A percentile compares a stretch with the other conserved stretches of the same genome.
Evolutionary conservation across 1,140 invertebrate genomes (phyloP).

Genomic region (Zaprionus gabonicus): DNA sequence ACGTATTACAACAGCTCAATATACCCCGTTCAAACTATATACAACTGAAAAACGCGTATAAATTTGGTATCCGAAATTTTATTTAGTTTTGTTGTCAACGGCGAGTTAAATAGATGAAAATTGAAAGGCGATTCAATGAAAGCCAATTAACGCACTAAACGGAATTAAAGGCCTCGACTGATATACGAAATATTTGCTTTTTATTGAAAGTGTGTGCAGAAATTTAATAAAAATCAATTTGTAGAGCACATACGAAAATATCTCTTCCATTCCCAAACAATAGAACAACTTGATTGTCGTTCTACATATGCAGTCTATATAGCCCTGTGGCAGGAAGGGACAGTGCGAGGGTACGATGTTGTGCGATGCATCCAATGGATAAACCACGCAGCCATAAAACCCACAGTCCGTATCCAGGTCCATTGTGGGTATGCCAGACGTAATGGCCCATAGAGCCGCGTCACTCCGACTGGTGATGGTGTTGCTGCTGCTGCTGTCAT

Average conservation of each 20-base stretch:
- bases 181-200: slow-evolving; percentile 31
- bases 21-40: neutral
- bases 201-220: slow-evolving; percentile 68
- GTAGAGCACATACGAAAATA: neutral
- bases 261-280: slow-evolving; percentile 5
- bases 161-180: slow-evolving; percentile 46
- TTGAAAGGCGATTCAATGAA: slow-evolving; percentile 71
- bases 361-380: neutral
- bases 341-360: neutral
- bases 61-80: slow-evolving; percentile 8
- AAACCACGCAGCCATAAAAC: slow-evolving; percentile 35
- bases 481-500: neutral
- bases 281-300: slow-evolving; percentile 43
- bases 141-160: slow-evolving; percentile 64
- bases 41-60: neutral
- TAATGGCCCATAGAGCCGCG: slow-evolving; percentile 48
- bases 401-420: slow-evolving; percentile 32
- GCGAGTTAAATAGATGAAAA: slow-evolving; percentile 42
- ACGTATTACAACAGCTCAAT: neutral
- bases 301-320: slow-evolving; percentile 9
- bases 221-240: slow-evolving; percentile 79
- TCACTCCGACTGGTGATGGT: slow-evolving; percentile 1
- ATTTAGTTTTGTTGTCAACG: slow-evolving; percentile 24
- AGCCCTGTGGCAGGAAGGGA: neutral
- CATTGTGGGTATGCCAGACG: slow-evolving; percentile 14